Evolutionary conservation across 1,140 invertebrate genomes (phyloP).

Genomic region (Drosophila simulans): DNA sequence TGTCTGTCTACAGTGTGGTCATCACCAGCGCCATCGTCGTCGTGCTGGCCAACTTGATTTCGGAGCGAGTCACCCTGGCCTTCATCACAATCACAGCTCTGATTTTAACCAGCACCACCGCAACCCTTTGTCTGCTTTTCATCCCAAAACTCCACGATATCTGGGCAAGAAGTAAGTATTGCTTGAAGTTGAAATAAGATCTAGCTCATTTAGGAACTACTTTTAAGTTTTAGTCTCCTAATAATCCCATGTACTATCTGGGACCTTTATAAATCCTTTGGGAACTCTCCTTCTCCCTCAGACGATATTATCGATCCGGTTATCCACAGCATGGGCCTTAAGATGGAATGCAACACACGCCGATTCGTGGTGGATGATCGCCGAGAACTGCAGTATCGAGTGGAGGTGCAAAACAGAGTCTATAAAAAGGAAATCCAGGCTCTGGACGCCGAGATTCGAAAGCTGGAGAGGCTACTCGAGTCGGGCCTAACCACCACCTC

Average conservation of each 20-base stretch:
- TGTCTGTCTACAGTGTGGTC: slow-evolving; percentile 96
- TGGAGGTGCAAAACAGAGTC: slow-evolving; percentile 95
- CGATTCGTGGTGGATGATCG: slow-evolving; percentile 90
- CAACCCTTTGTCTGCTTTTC: slow-evolving; percentile 93
- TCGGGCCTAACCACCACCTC: slow-evolving; percentile 86
- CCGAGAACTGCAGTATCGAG: slow-evolving; percentile 92
- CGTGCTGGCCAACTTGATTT: slow-evolving; percentile 93
- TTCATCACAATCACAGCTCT: slow-evolving; percentile 93
- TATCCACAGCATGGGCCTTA: slow-evolving; percentile 93
- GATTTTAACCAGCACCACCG: slow-evolving; percentile 93
- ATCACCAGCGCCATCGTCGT: slow-evolving; percentile 94
- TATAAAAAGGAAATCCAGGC: slow-evolving; percentile 93
- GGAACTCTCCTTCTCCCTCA: slow-evolving; percentile 1
- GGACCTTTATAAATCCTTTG: too few species aligned
- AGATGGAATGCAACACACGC: slow-evolving; percentile 94
- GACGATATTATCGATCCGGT: slow-evolving; percentile 91
- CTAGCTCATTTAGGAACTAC: background rate
- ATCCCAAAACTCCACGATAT: slow-evolving; percentile 92
- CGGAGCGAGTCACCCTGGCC: slow-evolving; percentile 92
- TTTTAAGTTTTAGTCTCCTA: background rate
- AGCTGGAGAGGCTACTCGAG: slow-evolving; percentile 89
- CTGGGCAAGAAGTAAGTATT: slow-evolving; percentile 85
- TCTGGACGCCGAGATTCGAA: slow-evolving; percentile 91
- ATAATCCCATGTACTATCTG: background rate
- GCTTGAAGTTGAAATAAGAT: slow-evolving; percentile 6